phyloP scores from a whole-genome alignment of 2,797 vertebrate species.

The Gobio occitaniae region DNA sequence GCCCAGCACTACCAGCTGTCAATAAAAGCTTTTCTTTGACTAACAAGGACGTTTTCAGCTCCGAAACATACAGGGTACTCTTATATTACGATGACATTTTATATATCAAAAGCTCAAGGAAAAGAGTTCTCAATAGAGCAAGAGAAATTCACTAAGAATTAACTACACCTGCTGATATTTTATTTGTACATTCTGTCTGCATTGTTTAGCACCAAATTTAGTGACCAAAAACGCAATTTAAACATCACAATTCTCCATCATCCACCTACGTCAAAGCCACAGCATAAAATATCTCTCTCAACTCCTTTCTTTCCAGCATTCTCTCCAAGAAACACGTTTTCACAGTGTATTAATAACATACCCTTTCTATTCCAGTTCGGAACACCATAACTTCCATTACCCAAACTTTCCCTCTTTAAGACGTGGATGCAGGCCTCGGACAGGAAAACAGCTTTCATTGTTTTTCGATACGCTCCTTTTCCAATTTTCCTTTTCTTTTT shows the following conservation, averaged over 20 bases:
- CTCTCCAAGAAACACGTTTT: background rate
- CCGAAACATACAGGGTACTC: too few species aligned
- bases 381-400: conserved; percentile 53
- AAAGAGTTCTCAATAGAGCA: too few species aligned
- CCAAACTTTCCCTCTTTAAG: conserved; percentile 55
- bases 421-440: background rate
- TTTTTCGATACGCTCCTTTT: background rate
- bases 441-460: conserved; percentile 24
- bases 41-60: too few species aligned
- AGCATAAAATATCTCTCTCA: background rate
- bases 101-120: too few species aligned
- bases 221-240: background rate
- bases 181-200: background rate
- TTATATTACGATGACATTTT: too few species aligned
- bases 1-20: too few species aligned
- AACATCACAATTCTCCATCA: background rate
- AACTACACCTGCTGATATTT: background rate
- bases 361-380: background rate
- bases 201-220: background rate
- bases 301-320: background rate
- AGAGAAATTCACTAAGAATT: background rate
- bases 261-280: background rate
- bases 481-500: conserved; percentile 38
- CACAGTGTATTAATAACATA: background rate
- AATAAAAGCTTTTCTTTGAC: too few species aligned